phyloP scores from a whole-genome alignment of 2,797 vertebrate genomes.

The Amblyraja radiata region DNA sequence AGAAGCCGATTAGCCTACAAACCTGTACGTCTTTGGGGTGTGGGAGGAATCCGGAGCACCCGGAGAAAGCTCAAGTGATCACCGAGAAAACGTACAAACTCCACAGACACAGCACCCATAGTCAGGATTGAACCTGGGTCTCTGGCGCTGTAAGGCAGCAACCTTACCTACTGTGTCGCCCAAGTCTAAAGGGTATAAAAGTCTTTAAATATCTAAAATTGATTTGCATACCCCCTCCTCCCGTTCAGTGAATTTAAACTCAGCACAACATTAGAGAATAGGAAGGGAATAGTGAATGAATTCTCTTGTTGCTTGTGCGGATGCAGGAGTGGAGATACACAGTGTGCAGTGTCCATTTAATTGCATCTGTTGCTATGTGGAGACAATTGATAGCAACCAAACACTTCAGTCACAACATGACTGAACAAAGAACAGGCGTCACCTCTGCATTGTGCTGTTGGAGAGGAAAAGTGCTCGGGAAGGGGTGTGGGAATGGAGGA shows the following conservation, averaged over 20 bases:
- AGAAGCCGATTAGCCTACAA: no score
- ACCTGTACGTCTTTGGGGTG: no score
- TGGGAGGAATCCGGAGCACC: no score
- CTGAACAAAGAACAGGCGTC: conserved; percentile 44
- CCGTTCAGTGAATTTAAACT: not conserved
- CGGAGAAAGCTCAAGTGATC: no score
- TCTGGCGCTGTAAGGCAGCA: no score
- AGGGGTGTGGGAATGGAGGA: conserved; percentile 40
- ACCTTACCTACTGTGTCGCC: no score
- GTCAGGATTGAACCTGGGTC: no score
- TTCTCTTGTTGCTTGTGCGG: conserved; percentile 27
- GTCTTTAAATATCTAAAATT: not conserved
- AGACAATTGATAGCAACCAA: conserved; percentile 40
- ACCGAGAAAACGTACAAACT: no score
- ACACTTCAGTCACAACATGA: conserved; percentile 43
- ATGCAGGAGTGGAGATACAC: not conserved
- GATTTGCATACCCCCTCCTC: not conserved
- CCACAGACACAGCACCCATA: no score
- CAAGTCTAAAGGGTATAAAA: no score
- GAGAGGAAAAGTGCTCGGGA: conserved; percentile 47
- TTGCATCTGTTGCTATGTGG: conserved; percentile 39
- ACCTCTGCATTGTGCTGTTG: conserved; percentile 42
- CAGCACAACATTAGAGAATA: not conserved
- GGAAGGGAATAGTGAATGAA: not conserved
- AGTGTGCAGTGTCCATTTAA: conserved; percentile 25